Conservation (phyloP, 2,113 vertebrate genomes). For the Catharus bicknelli region DNA sequence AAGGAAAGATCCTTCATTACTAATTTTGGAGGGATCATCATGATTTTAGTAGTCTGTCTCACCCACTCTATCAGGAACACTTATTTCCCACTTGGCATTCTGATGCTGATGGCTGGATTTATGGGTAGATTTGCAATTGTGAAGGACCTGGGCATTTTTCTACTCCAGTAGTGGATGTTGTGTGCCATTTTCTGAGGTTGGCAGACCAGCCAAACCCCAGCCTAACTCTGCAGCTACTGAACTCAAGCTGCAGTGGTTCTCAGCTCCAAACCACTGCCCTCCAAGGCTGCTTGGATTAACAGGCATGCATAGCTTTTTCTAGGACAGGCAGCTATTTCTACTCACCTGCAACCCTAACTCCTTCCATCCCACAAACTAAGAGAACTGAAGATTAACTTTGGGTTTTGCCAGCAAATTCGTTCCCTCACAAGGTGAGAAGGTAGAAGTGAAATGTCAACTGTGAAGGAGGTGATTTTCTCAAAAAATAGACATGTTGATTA, state of each 20-base stretch:
- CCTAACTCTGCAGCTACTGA: rapidly evolving
- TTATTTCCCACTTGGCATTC: constrained; percentile 58
- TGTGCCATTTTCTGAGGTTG: background rate
- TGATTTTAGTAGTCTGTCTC: constrained; percentile 60
- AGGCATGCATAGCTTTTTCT: background rate
- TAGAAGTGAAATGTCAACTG: background rate
- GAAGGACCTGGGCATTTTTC: constrained; percentile 22
- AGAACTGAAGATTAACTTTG: background rate
- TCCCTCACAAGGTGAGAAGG: background rate
- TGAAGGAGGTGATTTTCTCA: background rate
- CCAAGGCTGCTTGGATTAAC: background rate
- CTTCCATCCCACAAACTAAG: background rate
- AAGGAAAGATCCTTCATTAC: constrained; percentile 29
- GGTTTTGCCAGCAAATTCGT: background rate
- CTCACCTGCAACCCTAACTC: background rate
- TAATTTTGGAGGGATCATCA: constrained; percentile 59
- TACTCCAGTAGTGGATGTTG: background rate
- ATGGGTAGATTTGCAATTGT: constrained; percentile 5
- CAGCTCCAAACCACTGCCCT: background rate
- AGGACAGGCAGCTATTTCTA: background rate
- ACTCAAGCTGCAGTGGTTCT: background rate
- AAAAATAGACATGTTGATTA: rapidly evolving
- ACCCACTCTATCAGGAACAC: background rate
- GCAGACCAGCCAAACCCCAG: background rate
- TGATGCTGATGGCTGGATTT: constrained; percentile 46